Base-by-base conservation (phyloP, 2,797 vertebrate species). In the Luscinia luscinia region DNA sequence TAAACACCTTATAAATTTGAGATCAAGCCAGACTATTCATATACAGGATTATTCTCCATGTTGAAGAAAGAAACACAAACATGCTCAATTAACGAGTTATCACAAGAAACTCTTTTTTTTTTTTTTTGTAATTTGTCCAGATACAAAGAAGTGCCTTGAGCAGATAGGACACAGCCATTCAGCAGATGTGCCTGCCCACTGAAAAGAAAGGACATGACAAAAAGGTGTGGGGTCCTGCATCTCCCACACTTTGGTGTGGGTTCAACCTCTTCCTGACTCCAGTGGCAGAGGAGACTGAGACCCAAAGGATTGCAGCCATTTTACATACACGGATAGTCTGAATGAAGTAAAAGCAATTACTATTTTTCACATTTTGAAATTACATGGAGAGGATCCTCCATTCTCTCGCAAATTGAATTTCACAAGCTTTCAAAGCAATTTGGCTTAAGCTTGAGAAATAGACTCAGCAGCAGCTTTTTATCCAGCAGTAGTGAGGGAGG, bases 351-450 rank as follows among this genome's bases (percentile, higher is more conserved):
- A 96, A 94, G 89, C 89, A 94, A 97, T 94, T 93, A 91, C 87
- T 91, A 32, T 84, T 94, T 94, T 79, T 87, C 93, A 90, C 89
- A 77, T 92, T 96, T 91, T 74, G 91, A 95, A 96, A 97, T 96
- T 94, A 94, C 73, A 84, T 12, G 64, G 87, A 77, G 75, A 88
- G 67, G 52, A 73, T 90, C 70, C 83, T 96, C 79, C 85, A 87
- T 96, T 96, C 91, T 96, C 79, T 93, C 94, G 76, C 85, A 96
- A 96, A 96, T 94, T 96, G 91, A 96, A 91, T 96, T 93, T 95
- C 92, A 87, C 72, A 94, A 85, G 64, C 90, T 84, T 95, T 96
- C 94, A 95, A 95, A 94, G 91, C 87, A 90, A 92, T 95, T 96
- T 64, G 16, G 73, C 79, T 94, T 88, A 93, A 92, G 87, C 74